Evolutionary conservation across 2,797 vertebrate species (phyloP).

Genomic region (Crenuchus spilurus): DNA sequence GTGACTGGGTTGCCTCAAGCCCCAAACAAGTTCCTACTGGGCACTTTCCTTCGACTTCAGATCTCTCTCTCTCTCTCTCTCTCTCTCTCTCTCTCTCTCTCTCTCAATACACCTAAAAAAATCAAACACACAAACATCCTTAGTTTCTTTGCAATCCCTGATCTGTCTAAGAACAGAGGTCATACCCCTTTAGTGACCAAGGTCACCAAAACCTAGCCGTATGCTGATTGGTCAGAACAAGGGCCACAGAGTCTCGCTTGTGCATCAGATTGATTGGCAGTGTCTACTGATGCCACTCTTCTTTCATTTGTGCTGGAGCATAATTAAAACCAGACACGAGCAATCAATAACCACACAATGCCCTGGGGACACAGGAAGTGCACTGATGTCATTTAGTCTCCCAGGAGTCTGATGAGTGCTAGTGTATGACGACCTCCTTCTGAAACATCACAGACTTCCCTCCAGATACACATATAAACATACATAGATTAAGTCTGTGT

Average conservation of each 20-base stretch:
- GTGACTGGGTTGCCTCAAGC: too few species aligned
- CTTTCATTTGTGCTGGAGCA: constrained; percentile 54
- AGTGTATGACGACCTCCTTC: constrained; percentile 30
- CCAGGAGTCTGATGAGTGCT: constrained; percentile 36
- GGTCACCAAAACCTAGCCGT: constrained; percentile 4
- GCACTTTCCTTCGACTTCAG: too few species aligned
- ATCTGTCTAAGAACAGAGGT: constrained; percentile 1
- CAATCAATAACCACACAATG: constrained; percentile 60
- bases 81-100: not conserved
- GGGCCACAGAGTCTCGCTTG: constrained; percentile 5
- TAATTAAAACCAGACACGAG: constrained; percentile 69
- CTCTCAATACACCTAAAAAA: too few species aligned
- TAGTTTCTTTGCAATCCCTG: too few species aligned
- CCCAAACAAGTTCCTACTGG: too few species aligned
- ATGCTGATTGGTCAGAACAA: constrained; percentile 15
- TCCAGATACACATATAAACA: constrained; percentile 10
- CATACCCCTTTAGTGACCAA: not conserved
- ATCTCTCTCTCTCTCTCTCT: too few species aligned
- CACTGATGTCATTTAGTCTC: constrained; percentile 57
- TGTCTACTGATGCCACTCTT: constrained; percentile 25
- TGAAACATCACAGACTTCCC: constrained; percentile 17
- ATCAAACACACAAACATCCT: too few species aligned
- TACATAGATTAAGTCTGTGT: constrained; percentile 14
- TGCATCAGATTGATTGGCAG: constrained; percentile 45
- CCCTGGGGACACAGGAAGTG: constrained; percentile 46